Base-by-base conservation (phyloP, 1,140 invertebrate species). In the Diploscapter pachys region DNA sequence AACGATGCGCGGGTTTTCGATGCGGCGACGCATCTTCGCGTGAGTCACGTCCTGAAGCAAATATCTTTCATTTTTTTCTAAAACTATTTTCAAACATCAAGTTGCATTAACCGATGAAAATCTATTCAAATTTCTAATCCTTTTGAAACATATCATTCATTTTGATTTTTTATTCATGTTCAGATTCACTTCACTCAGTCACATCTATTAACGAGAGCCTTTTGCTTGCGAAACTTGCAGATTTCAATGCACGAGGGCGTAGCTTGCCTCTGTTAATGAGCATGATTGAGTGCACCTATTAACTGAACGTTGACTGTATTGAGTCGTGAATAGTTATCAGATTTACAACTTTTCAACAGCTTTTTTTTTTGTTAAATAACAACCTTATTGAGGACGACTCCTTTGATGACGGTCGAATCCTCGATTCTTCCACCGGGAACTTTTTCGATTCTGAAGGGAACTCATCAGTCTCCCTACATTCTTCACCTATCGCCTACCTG, bases 311-410 rank as follows among this genome's bases (percentile, higher is more conserved):
- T 31, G 31, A 65, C 8, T 65, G 31, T 9, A 9, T 65, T 31
- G 8, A 65, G 31, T 31, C 31, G 31, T 31, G 31, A 31, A 31
- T 31, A 31, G 31, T 31, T 31, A 31, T 31, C 31, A 31, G 31
- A 31, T 31, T 31, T 31, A 31, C 31, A 31, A 31, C 31, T 31
- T 31, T 31, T 31, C 31, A 31, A 1, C 31, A 31, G 31, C 31
- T 31, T 31, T 49, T 49, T 49, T 49, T 31, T 31, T 31, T 31
- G 31, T 31, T 31, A 31, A 31, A 31, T 31, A 31, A 31, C 93
- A 88, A 99, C 96, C 88, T 99, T 99, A 87, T 99, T 99, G 31
- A 99, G 86, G 94, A 99, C 98, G 3, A 99, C 92, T 50, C 97
- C 97, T 78, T 90, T 91, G 3, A 99, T 86, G n/a, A 99, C 95